Conservation (phyloP, 2,888 invertebrate genomes). For the Plusia festucae region DNA sequence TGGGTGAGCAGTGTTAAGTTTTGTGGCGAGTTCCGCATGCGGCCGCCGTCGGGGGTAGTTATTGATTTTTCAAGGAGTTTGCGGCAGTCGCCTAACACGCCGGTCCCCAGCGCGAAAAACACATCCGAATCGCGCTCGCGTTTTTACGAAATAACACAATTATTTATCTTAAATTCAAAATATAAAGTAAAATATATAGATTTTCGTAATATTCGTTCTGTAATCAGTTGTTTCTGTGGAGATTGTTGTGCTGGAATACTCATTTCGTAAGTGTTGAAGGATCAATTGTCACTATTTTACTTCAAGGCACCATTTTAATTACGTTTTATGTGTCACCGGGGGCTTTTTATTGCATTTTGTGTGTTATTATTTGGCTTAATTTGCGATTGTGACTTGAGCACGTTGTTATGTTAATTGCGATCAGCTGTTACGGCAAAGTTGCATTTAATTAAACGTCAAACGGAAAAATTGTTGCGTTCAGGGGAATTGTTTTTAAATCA, state of each 20-base stretch:
- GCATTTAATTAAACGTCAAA: conserved; percentile 67
- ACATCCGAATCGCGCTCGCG: conserved; percentile 82
- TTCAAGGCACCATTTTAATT: conserved; percentile 73
- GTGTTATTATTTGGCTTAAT: conserved; percentile 42
- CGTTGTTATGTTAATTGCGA: conserved; percentile 59
- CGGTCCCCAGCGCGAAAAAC: conserved; percentile 87
- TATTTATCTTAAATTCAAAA: conserved; percentile 69
- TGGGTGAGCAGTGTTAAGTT: conserved; percentile 84
- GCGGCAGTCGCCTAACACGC: conserved; percentile 86
- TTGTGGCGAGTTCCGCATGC: conserved; percentile 85
- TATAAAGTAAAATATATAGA: conserved; percentile 40
- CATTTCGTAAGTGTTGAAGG: conserved; percentile 79
- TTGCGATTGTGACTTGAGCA: conserved; percentile 31
- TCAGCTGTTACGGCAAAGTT: conserved; percentile 79
- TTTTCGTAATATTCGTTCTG: conserved; percentile 49
- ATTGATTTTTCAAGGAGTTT: conserved; percentile 87
- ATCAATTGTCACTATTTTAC: conserved; percentile 64
- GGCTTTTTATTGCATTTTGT: conserved; percentile 57
- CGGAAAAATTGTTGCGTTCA: conserved; percentile 26
- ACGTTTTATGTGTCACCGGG: conserved; percentile 66
- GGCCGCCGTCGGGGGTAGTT: conserved; percentile 79
- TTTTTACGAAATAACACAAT: conserved; percentile 72
- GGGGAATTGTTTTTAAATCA: neutral
- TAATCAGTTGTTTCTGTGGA: conserved; percentile 71
- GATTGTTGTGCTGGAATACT: conserved; percentile 77